Evolutionary conservation across 1,140 invertebrate species (phyloP), one percentile per base, ranked within the genome.

Genomic region (Babylonia areolata): DNA sequence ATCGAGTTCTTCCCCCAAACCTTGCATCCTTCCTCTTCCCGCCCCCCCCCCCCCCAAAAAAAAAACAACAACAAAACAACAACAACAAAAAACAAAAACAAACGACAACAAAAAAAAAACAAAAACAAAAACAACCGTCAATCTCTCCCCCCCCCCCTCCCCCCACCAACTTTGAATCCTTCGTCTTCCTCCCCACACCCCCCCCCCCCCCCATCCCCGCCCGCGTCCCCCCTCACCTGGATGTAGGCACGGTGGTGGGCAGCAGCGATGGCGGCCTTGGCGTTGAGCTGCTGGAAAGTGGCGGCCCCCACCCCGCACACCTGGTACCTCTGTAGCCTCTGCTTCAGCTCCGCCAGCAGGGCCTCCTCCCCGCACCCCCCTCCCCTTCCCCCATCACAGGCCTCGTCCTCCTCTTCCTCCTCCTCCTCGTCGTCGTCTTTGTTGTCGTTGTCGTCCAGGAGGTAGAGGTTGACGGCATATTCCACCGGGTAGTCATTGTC

Each of bases 201-300:
- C 58, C 28, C 58, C 28, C 58, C 28, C 58, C 0, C 58, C 28
- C 58, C 28, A 0, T 64, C 58, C 28, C 58, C 28, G 0, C 28
- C 58, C 58, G 15, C 58, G 5, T 23, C 28, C 58, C 28, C 58
- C 28, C 58, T 33, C 83, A 88, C 87, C 87, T 88, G 87, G 15
- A 88, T 88, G 69, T 88, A 86, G 23, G 87, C 87, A n/a, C 87
- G 83, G 12, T 88, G 87, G 81, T 88, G 87, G 17, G 87, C 87
- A 3, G 87, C 87, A 39, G 87, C 87, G 0, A 88, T 85, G 73
- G 87, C 87, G 31, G 87, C 87, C 35, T 85, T 83, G 51, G 84
- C 84, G 71, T 88, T 88, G 39, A 88, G 83, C 81, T 88, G 87
- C 69, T 85, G 80, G 75, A 88, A 88, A 81, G 40, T 85, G 81